Evolutionary conservation across 2,113 vertebrate species (phyloP), one percentile per base, ranked within the genome.

Genomic region (Propithecus coquereli): DNA sequence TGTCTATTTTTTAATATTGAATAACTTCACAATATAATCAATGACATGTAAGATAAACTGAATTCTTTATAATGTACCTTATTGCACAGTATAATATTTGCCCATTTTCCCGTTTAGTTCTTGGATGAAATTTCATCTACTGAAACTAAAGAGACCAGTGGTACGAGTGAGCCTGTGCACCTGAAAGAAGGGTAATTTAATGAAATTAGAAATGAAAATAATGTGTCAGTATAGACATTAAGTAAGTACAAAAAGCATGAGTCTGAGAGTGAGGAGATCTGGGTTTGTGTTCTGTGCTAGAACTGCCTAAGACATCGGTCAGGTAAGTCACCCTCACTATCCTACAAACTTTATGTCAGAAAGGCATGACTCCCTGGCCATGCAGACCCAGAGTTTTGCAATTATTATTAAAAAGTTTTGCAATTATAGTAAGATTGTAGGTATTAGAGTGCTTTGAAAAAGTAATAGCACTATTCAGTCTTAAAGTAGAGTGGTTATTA

Each of bases 41-140:
- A 3, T 94, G 70, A 74, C 18, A 57, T 50, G 61, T 82, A 91
- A 96, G 25, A 71, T 61, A 90, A 94, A 85, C 32, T 88, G 34
- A 92, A 52, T 90, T 93, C 81, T 94, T 87, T 96, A 87, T 87
- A 27, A 87, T 68, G 6, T 59, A 76, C 30, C 40, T 90, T 74
- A 83, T 52, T 61, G 80, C 86, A 88, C 79, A 81, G n/a, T 96
- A 2, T 73, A 95, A 91, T 87, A 37, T 96, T 97, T 68, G 1
- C 6, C 81, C 47, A 95, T 96, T 98, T 96, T 91, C 40, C 66
- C 17, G 8, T 97, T 94, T 96, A 99, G 99, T 99, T 99, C 98
- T 98, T 99, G 84, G 99, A 99, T 98, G 99, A 99, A 98, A 99
- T 99, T 98, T 99, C 99, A 76, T 99, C 99, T 73, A 99, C 99